Conservation (phyloP, 2,113 vertebrate species). For the Scopus umbretta region DNA sequence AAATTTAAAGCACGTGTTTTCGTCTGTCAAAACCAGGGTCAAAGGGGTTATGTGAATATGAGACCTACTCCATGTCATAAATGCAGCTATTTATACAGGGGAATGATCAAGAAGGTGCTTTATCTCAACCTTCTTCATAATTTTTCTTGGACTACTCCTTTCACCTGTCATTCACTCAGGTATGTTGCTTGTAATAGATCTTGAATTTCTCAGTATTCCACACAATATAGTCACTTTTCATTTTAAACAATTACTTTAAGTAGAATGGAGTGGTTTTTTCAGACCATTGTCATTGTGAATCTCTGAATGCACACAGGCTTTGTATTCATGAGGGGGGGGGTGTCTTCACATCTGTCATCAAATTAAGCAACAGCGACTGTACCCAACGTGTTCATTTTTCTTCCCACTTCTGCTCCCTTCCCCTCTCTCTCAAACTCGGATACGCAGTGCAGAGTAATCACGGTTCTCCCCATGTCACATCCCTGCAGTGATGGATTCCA, state of each 20-base stretch:
- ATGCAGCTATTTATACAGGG: background rate
- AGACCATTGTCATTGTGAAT: background rate
- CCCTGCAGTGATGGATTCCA: background rate
- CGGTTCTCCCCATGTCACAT: background rate
- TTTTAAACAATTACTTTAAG: background rate
- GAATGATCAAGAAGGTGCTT: background rate
- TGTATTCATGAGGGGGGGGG: background rate
- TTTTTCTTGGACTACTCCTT: background rate
- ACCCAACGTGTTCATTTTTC: background rate
- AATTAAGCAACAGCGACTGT: background rate
- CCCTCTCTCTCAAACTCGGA: background rate
- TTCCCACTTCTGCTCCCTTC: background rate
- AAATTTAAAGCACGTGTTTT: background rate
- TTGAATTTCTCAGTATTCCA: background rate
- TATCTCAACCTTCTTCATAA: background rate
- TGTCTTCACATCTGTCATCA: background rate
- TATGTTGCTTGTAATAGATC: background rate
- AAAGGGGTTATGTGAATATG: background rate
- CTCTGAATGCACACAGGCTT: background rate
- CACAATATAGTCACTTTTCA: background rate
- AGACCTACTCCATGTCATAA: background rate
- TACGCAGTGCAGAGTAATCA: background rate
- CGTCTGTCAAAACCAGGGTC: background rate
- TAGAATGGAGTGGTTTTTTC: background rate
- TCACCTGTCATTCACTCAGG: background rate